Conservation (phyloP, 2,888 invertebrate genomes). For the Blastobasis lacticolella region DNA sequence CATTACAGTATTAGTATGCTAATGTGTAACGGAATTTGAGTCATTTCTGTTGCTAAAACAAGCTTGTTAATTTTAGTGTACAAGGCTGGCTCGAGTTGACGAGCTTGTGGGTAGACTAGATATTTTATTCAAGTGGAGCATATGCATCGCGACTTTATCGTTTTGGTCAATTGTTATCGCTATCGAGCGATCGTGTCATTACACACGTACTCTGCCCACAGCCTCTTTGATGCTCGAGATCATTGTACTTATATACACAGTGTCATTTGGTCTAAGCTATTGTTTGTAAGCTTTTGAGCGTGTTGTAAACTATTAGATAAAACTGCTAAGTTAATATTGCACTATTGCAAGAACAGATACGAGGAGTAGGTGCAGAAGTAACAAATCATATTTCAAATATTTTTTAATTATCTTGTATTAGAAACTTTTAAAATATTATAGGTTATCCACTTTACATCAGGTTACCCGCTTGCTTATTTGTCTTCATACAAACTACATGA, state of each 20-base stretch:
- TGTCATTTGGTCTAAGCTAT: not conserved
- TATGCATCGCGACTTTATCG: conserved; percentile 13
- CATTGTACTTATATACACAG: not conserved
- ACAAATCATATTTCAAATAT: too few species aligned
- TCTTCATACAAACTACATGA: too few species aligned
- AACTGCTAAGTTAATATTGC: too few species aligned
- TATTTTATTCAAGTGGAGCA: conserved; percentile 42
- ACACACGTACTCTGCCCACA: conserved; percentile 57
- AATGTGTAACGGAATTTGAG: conserved; percentile 5
- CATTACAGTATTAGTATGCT: conserved; percentile 9
- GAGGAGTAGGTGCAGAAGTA: too few species aligned
- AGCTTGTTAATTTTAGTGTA: conserved; percentile 6
- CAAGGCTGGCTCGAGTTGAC: not conserved
- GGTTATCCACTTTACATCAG: too few species aligned
- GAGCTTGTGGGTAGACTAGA: not conserved
- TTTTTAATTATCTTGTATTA: too few species aligned
- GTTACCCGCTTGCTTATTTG: too few species aligned
- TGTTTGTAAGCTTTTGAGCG: too few species aligned
- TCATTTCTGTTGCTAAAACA: conserved; percentile 1
- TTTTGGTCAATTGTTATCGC: conserved; percentile 60
- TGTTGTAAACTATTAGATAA: too few species aligned
- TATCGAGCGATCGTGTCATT: conserved; percentile 53
- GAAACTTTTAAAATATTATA: too few species aligned
- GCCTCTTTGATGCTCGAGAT: conserved; percentile 42
- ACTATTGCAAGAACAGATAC: too few species aligned